phyloP scores from a whole-genome alignment of 2,888 invertebrate genomes.

The Sminthurinus aureus region DNA sequence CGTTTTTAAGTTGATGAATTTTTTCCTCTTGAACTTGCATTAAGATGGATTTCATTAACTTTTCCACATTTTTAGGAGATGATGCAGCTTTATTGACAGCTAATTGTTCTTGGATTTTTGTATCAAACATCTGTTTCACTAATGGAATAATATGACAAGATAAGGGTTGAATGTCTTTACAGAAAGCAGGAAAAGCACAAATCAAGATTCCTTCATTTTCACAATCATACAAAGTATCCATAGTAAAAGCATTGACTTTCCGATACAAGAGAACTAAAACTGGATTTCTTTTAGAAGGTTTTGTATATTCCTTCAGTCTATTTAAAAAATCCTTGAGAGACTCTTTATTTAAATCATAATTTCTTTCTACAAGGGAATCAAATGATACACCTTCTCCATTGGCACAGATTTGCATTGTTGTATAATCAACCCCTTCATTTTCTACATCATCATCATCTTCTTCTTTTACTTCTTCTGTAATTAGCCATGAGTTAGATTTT shows the following conservation, averaged over 20 bases:
- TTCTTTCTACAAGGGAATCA: not conserved
- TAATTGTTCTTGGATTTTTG: not conserved
- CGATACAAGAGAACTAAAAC: slow-evolving; percentile 7
- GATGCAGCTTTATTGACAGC: not conserved
- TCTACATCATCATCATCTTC: slow-evolving; percentile 15
- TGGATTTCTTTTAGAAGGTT: not conserved
- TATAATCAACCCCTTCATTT: not conserved
- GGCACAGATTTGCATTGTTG: not conserved
- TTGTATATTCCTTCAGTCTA: not conserved
- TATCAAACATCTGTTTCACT: no score
- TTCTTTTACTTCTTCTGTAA: not conserved
- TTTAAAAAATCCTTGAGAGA: not conserved
- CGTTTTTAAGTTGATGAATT: not conserved
- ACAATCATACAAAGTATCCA: slow-evolving; percentile 10
- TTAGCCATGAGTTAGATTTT: no score
- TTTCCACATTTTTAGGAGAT: not conserved
- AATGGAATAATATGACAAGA: not conserved
- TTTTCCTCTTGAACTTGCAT: not conserved
- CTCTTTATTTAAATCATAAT: slow-evolving; percentile 15
- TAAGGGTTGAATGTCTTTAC: slow-evolving; percentile 22
- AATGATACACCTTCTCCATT: not conserved
- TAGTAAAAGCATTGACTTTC: not conserved
- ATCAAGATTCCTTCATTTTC: slow-evolving; percentile 8
- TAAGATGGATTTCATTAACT: not conserved
- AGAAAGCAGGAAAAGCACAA: slow-evolving; percentile 11